Conservation (phyloP, 2,113 vertebrate species). For the Sarotherodon lohbergeri region DNA sequence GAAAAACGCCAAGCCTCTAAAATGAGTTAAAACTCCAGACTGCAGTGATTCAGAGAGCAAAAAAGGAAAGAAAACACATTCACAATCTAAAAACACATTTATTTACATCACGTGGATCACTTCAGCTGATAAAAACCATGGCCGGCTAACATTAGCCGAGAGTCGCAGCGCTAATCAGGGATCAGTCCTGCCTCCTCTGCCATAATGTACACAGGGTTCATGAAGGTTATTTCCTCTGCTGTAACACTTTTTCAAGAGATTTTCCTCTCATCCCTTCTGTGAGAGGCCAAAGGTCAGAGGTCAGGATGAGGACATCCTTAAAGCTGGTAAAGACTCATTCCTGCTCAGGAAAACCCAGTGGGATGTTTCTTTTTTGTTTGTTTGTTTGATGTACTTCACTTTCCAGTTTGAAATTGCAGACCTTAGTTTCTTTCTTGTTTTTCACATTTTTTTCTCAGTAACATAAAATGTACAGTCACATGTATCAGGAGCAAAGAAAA, state of each 20-base stretch:
- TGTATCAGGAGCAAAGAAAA: slow-evolving; percentile 11
- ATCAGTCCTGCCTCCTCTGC: background rate
- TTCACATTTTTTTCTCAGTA: slow-evolving; percentile 26
- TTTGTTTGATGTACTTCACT: background rate
- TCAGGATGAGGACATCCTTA: background rate
- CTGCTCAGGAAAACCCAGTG: background rate
- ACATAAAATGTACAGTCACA: slow-evolving; percentile 31
- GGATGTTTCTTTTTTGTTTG: background rate
- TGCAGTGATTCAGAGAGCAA: background rate
- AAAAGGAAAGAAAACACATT: background rate
- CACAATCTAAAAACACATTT: slow-evolving; percentile 76
- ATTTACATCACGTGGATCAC: slow-evolving; percentile 71
- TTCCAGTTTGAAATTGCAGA: slow-evolving; percentile 28
- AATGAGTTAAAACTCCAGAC: background rate
- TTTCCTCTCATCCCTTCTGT: background rate
- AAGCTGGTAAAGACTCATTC: slow-evolving; percentile 10
- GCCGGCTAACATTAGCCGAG: slow-evolving; percentile 2
- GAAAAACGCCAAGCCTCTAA: background rate
- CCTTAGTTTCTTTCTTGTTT: background rate
- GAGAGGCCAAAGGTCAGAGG: background rate
- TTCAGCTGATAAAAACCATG: slow-evolving; percentile 68
- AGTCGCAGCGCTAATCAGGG: slow-evolving; percentile 43
- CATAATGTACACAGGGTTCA: background rate
- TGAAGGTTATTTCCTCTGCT: background rate
- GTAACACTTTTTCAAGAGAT: background rate